Percentiles rank a stretch among this genome's conserved stretches.
Evolutionary conservation across 2,113 vertebrate genomes (phyloP).

Genomic region (Rhabdornis inornatus): DNA sequence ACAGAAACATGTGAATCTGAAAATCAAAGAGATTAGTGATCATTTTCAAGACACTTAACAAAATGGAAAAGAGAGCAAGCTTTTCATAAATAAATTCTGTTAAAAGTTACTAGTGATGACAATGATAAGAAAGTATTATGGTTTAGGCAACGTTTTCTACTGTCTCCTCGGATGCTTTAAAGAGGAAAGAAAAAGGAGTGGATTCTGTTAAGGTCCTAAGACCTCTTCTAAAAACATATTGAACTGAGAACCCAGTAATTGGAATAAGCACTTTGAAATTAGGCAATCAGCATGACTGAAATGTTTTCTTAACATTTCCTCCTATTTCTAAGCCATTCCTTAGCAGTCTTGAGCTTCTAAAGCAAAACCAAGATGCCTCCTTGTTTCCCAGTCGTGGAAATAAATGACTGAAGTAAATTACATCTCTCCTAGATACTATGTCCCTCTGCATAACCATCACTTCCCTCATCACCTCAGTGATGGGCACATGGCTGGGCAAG

Average conservation of each 20-base stretch:
- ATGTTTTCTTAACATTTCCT: neutral
- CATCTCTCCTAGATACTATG: neutral
- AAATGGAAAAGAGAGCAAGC: neutral
- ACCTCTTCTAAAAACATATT: neutral
- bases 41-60: neutral
- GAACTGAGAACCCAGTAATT: neutral
- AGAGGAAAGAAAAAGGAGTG: neutral
- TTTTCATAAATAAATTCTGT: neutral
- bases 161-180: neutral
- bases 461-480: neutral
- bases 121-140: neutral
- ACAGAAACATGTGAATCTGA: neutral
- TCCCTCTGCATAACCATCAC: neutral
- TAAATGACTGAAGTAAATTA: neutral
- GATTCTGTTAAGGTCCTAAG: neutral
- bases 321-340: neutral
- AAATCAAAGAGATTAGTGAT: neutral
- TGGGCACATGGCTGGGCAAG: neutral
- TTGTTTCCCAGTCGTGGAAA: neutral
- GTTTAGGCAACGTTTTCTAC: neutral
- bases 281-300: neutral
- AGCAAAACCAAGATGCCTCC: neutral
- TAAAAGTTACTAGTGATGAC: neutral
- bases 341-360: neutral
- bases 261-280: neutral